Evolutionary conservation across 2,797 vertebrate species (phyloP).

Genomic region (Sternarchorhynchus goeldii): DNA sequence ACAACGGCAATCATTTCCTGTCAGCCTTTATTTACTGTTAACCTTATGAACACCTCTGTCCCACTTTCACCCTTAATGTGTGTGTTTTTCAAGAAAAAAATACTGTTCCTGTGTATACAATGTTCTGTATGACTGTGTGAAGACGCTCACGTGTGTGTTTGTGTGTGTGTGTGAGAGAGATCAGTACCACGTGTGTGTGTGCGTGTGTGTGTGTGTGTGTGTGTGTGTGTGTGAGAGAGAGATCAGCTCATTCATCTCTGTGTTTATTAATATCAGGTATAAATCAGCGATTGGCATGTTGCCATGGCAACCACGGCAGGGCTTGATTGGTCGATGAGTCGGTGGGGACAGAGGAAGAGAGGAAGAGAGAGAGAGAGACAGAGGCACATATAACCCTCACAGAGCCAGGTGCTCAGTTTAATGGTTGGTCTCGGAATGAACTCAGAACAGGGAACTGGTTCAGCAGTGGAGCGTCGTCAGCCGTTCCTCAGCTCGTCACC

Average conservation of each 20-base stretch:
- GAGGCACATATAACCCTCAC: slow-evolving; percentile 70
- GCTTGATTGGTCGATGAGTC: slow-evolving; percentile 45
- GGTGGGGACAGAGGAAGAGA: not conserved
- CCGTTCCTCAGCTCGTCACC: not conserved
- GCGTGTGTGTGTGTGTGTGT: slow-evolving; percentile 60
- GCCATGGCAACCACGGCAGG: slow-evolving; percentile 65
- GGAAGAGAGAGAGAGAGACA: slow-evolving; percentile 51
- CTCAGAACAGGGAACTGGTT: slow-evolving; percentile 61
- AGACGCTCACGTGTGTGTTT: slow-evolving; percentile 55
- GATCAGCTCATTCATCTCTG: slow-evolving; percentile 59
- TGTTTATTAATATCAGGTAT: slow-evolving; percentile 68
- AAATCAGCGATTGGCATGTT: slow-evolving; percentile 67
- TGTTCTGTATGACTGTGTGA: not conserved
- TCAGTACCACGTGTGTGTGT: slow-evolving; percentile 19
- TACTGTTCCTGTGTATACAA: too few species aligned
- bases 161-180: not conserved
- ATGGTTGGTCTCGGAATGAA: slow-evolving; percentile 67
- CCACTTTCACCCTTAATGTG: too few species aligned
- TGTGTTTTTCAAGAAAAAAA: too few species aligned
- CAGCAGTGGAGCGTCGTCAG: slow-evolving; percentile 60
- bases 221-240: not conserved
- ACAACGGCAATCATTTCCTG: too few species aligned
- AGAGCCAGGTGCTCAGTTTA: slow-evolving; percentile 72
- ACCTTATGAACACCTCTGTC: too few species aligned
- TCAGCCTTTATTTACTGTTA: too few species aligned